A percentile compares a stretch with the other conserved stretches of the same genome.
Conservation (phyloP, 2,797 vertebrate genomes). For the Psittacula derbiana region DNA sequence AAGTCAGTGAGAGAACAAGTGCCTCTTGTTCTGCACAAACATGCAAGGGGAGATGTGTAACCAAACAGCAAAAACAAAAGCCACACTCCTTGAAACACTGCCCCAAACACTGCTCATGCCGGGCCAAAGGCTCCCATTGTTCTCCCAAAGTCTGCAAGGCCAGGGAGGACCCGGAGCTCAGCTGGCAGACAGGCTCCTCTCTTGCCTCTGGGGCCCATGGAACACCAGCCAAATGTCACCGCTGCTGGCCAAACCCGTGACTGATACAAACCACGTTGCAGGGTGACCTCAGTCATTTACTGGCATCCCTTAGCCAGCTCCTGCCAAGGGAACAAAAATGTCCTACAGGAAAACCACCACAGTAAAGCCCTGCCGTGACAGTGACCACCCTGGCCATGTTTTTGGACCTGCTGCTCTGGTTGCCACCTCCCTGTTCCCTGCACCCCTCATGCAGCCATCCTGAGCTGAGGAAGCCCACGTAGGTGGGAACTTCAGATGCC, state of each 20-base stretch:
- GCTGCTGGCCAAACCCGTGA: not conserved
- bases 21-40: slow-evolving; percentile 12
- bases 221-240: not conserved
- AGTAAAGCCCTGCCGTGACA: not conserved
- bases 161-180: not conserved
- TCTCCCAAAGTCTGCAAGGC: not conserved
- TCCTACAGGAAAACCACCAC: not conserved
- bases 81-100: not conserved
- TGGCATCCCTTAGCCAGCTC: not conserved
- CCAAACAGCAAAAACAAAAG: slow-evolving; percentile 16
- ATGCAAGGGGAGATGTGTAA: not conserved
- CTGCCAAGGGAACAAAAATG: not conserved
- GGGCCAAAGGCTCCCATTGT: not conserved
- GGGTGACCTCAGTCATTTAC: not conserved
- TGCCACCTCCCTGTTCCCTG: not conserved
- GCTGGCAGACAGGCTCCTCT: not conserved
- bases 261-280: not conserved
- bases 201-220: not conserved
- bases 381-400: not conserved
- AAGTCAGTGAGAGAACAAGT: not conserved
- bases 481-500: not conserved
- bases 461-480: not conserved
- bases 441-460: not conserved
- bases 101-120: fast-evolving
- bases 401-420: not conserved